phyloP scores from a whole-genome alignment of 1,140 invertebrate genomes.

The Paramacrobiotus metropolitanus region DNA sequence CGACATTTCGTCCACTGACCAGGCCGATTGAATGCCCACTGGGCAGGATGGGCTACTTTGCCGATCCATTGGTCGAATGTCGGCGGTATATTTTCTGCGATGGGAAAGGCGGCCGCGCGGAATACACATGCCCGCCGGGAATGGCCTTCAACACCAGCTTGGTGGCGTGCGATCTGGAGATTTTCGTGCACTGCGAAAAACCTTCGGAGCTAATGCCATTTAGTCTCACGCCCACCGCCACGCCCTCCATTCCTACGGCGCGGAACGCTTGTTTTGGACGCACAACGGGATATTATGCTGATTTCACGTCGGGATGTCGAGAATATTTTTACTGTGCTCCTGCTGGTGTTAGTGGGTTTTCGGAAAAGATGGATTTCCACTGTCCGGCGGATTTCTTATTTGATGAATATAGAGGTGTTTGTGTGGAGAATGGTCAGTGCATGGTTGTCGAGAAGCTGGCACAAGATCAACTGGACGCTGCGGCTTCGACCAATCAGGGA shows the following conservation, averaged over 20 bases:
- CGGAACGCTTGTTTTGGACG: not conserved
- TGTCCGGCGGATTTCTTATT: slow-evolving; percentile 1
- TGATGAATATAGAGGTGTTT: not conserved
- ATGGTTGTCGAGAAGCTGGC: not conserved
- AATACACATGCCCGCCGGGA: not conserved
- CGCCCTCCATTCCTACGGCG: not conserved
- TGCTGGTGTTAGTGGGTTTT: not conserved
- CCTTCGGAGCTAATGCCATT: too few species aligned
- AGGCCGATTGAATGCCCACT: not conserved
- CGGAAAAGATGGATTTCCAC: not conserved
- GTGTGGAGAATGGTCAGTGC: not conserved
- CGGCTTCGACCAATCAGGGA: not conserved
- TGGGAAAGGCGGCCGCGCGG: not conserved
- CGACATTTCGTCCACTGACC: too few species aligned
- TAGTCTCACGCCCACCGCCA: not conserved
- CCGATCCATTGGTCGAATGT: not conserved
- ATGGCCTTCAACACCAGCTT: not conserved
- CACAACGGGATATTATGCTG: not conserved
- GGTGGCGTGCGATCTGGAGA: not conserved
- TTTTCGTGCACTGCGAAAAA: not conserved
- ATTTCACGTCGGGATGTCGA: not conserved
- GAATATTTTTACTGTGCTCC: not conserved
- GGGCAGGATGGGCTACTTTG: not conserved
- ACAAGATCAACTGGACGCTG: too few species aligned
- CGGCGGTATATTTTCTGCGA: not conserved